phyloP scores from a whole-genome alignment of 37 sponge, comb jelly and placozoan genomes.

The Crambe crambe region DNA sequence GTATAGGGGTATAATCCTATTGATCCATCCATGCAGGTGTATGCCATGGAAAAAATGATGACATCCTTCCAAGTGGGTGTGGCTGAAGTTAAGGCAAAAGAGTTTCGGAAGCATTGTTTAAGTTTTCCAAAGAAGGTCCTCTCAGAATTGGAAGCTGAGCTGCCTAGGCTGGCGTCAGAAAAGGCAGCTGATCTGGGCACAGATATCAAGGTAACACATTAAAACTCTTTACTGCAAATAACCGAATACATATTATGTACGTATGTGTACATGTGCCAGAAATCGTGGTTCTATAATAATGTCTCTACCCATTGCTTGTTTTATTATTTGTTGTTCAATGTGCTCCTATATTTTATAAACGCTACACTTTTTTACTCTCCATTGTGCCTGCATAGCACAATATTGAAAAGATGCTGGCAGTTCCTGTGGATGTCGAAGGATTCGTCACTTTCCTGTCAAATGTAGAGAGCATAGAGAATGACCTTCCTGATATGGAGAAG shows the following conservation, averaged over 20 bases:
- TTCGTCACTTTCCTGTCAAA: slow-evolving; percentile 43
- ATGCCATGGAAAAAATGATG: slow-evolving; percentile 56
- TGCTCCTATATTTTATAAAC: too few relatives aligned
- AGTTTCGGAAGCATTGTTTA: slow-evolving; percentile 48
- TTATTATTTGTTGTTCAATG: too few relatives aligned
- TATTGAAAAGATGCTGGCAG: slow-evolving; percentile 23
- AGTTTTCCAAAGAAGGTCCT: slow-evolving; percentile 49
- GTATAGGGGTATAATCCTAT: background rate
- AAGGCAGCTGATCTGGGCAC: slow-evolving; percentile 31
- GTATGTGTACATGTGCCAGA: background rate
- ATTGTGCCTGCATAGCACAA: slow-evolving; percentile 19
- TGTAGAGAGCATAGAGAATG: slow-evolving; percentile 34
- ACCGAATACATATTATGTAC: too few relatives aligned
- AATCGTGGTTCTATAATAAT: too few relatives aligned
- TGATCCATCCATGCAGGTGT: slow-evolving; percentile 10
- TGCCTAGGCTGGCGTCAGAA: slow-evolving; percentile 38
- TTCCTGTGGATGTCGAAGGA: slow-evolving; percentile 32
- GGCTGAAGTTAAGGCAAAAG: slow-evolving; percentile 31
- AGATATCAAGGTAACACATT: slow-evolving; percentile 47
- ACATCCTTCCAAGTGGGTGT: slow-evolving; percentile 46
- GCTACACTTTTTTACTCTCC: too few relatives aligned
- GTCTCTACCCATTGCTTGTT: too few relatives aligned
- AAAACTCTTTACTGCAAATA: background rate
- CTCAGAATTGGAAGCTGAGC: slow-evolving; percentile 32
- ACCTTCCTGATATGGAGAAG: slow-evolving; percentile 42